Evolutionary conservation across 2,888 invertebrate genomes (phyloP).

Genomic region (Acutogordius australiensis): DNA sequence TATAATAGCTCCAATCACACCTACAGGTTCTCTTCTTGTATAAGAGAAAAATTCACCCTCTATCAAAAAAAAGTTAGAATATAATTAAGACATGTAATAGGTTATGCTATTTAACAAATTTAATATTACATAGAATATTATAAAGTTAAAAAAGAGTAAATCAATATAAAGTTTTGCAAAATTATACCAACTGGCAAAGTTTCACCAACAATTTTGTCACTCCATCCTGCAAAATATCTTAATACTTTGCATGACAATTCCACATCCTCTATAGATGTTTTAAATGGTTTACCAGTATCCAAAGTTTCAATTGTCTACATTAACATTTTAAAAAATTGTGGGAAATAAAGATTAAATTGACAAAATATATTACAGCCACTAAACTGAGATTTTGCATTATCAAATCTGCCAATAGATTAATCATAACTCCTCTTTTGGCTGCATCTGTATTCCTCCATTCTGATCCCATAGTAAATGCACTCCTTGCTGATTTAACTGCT

Average conservation of each 20-base stretch:
- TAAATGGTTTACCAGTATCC: slow-evolving; percentile 35
- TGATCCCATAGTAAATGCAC: neutral
- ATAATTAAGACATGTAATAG: too few species aligned
- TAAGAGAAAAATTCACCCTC: slow-evolving; percentile 22
- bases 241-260: slow-evolving; percentile 25
- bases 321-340: slow-evolving; percentile 20
- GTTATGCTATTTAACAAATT: too few species aligned
- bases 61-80: neutral
- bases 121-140: too few species aligned
- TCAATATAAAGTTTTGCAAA: neutral
- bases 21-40: slow-evolving; percentile 23
- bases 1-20: slow-evolving; percentile 23
- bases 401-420: slow-evolving; percentile 29
- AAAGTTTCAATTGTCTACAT: slow-evolving; percentile 50
- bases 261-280: slow-evolving; percentile 23
- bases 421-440: slow-evolving; percentile 18
- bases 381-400: slow-evolving; percentile 25
- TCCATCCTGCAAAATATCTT: slow-evolving; percentile 48
- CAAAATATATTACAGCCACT: neutral
- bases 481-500: neutral
- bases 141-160: too few species aligned
- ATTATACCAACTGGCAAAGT: slow-evolving; percentile 35
- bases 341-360: slow-evolving; percentile 1
- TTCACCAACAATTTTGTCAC: slow-evolving; percentile 54
- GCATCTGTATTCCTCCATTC: slow-evolving; percentile 9